These are phyloP conservation scores for Platysteira castanea DNA, from an alignment of 2,113 vertebrate species.

Conservation along the genomic window DNA sequence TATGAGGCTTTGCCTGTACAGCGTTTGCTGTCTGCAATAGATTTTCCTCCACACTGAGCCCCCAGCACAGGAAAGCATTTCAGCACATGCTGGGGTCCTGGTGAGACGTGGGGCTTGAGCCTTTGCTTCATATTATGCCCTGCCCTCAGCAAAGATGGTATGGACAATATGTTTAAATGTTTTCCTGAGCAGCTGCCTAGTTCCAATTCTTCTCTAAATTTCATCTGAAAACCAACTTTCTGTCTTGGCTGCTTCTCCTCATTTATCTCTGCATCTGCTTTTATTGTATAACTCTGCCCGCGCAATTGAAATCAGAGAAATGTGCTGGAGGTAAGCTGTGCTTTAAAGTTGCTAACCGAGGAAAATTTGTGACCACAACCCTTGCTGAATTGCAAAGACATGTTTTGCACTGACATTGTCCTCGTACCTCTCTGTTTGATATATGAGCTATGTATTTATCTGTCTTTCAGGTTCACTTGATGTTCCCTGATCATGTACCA, in stretches of 20 bases:
- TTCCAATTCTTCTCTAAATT: not conserved
- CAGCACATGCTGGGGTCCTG: not conserved
- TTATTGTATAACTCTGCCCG: not conserved
- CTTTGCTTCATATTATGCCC: not conserved
- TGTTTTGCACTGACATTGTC: not conserved
- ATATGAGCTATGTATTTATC: conserved; percentile 22
- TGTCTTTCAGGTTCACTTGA: conserved; percentile 91
- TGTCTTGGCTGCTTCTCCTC: not conserved
- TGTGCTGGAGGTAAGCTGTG: not conserved
- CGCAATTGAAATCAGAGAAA: not conserved
- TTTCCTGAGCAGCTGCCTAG: not conserved
- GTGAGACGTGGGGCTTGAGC: not conserved
- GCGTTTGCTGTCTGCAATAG: not conserved
- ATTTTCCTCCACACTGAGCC: not conserved
- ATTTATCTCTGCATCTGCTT: not conserved
- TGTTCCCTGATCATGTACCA: conserved; percentile 98
- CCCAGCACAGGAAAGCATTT: not conserved
- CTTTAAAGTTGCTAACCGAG: not conserved
- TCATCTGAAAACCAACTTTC: not conserved
- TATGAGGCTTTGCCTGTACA: not conserved
- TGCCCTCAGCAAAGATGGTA: not conserved
- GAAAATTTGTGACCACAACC: not conserved
- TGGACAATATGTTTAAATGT: not conserved
- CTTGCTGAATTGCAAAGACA: not conserved
- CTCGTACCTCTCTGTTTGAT: conserved; percentile 20